Conservation (phyloP, 2,797 vertebrate species). For the Cygnus olor region DNA sequence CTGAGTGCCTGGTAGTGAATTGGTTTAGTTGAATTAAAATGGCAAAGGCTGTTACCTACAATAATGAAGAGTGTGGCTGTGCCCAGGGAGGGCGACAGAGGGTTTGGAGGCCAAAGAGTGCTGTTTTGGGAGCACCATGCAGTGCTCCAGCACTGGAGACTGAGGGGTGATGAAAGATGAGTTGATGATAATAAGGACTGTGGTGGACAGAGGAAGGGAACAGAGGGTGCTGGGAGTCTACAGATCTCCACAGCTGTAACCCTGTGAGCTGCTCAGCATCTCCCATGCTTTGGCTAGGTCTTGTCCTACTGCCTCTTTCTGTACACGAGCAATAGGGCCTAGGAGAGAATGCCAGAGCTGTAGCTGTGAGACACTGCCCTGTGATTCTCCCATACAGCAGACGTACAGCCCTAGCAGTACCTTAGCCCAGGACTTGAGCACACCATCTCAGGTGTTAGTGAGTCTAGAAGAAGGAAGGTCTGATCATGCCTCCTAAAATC, state of each 20-base stretch:
- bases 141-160: background rate
- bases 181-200: background rate
- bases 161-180: background rate
- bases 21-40: background rate
- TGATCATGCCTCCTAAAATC: background rate
- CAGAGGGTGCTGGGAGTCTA: background rate
- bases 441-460: background rate
- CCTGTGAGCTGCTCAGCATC: background rate
- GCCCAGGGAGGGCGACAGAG: background rate
- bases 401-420: background rate
- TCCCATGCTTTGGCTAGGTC: background rate
- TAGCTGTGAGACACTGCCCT: background rate
- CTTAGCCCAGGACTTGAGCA: background rate
- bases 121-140: background rate
- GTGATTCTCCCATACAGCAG: background rate
- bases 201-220: background rate
- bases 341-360: background rate
- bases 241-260: background rate
- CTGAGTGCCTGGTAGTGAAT: background rate
- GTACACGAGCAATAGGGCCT: background rate
- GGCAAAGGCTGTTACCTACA: background rate
- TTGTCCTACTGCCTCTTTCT: background rate
- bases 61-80: background rate
- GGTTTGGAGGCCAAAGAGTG: background rate
- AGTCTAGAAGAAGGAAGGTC: background rate